Evolutionary conservation across 2,797 vertebrate genomes (phyloP), one percentile per base, ranked within the genome.

Genomic region (Siniperca scherzeri): DNA sequence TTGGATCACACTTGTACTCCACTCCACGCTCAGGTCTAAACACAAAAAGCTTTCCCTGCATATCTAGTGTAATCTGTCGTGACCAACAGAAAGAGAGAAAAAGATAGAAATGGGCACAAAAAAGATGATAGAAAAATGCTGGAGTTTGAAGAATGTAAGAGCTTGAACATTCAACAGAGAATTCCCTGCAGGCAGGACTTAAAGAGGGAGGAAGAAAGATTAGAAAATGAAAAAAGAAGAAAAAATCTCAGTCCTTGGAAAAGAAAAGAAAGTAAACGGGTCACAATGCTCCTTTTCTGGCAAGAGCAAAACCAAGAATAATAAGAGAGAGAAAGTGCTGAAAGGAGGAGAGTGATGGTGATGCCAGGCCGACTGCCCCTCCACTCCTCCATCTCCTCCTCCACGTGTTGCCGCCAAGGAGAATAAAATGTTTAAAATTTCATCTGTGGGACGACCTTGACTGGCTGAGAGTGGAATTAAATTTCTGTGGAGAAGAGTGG

Each of bases 341-440:
- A 81, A 77, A 62, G 61, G 27, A 67, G 11, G 42, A 59, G 57
- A 82, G 73, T 5, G 38, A 79, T 78, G 64, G 53, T 4, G 74
- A 73, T 73, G 76, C 40, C 72, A 50, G 69, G 13, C 42, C 44
- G 30, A 56, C 60, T 74, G 82, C 77, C 76, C 70, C 68, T 42
- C 55, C 40, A 19, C 78, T 44, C 64, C 74, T 75, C 68, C 75
- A 3, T 50, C 80, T 56, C 64, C 74, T 65, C 84, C 81, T 71
- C 64, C 66, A 69, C 64, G 4, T 30, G n/a, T 68, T 89, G 72
- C 82, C 27, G 48, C 64, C 78, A 65, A 90, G 83, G 81, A 87
- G 85, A 91, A 81, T 88, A 76, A 91, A 84, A 92, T 88, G 88
- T 89, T 86, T 86, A 83, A 52, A 87, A 91, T 94, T 88, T 90